Evolutionary conservation across 2,797 vertebrate species (phyloP).

Genomic region (Chelonia mydas): DNA sequence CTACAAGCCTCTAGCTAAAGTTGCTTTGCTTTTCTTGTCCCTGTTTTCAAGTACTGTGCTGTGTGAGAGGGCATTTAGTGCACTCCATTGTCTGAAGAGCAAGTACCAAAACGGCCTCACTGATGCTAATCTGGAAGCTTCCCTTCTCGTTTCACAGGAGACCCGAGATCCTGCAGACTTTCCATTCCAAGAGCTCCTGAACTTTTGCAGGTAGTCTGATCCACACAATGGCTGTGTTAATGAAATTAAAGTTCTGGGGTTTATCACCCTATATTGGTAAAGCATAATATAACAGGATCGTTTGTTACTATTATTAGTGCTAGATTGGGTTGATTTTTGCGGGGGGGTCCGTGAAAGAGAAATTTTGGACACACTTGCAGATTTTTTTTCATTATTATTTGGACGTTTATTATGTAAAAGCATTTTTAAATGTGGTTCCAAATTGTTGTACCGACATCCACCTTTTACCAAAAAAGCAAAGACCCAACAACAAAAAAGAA

Average conservation of each 20-base stretch:
- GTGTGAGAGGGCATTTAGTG: neutral
- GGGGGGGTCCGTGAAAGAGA: too few species aligned
- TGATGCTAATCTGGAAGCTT: neutral
- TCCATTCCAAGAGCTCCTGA: neutral
- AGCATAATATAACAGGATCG: neutral
- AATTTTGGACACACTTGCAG: too few species aligned
- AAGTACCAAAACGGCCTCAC: neutral
- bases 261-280: neutral
- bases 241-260: neutral
- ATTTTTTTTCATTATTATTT: too few species aligned
- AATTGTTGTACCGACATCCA: neutral
- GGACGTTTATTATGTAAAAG: too few species aligned
- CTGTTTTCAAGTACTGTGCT: neutral
- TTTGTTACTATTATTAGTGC: neutral
- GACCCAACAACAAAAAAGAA: neutral
- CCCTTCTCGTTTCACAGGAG: neutral
- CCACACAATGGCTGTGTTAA: too few species aligned
- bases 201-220: neutral
- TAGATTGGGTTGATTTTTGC: too few species aligned
- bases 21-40: neutral
- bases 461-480: neutral
- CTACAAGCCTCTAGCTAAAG: neutral
- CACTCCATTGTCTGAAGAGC: neutral
- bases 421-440: too few species aligned
- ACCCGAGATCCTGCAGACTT: neutral